A percentile compares a stretch with the other conserved stretches of the same genome.
Conservation (phyloP, 2,113 vertebrate genomes). For the Rhinoptilus africanus region DNA sequence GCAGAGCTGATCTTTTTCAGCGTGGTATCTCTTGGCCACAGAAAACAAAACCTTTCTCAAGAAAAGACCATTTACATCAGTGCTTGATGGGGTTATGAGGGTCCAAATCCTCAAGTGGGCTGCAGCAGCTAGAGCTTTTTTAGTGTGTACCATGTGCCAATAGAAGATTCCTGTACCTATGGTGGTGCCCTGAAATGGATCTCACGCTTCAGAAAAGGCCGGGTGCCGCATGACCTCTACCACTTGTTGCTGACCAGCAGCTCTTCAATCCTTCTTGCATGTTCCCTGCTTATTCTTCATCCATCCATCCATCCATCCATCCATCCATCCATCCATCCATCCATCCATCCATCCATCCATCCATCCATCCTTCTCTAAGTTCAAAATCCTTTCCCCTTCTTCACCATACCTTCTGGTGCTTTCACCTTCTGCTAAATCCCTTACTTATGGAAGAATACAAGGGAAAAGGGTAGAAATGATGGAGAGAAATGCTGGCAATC, state of each 20-base stretch:
- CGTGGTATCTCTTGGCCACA: not conserved
- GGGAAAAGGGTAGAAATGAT: not conserved
- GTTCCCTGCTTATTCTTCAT: not conserved
- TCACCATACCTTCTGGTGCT: not conserved
- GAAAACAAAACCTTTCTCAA: not conserved
- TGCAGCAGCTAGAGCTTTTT: not conserved
- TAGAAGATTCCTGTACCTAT: not conserved
- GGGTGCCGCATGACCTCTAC: not conserved
- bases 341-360: not conserved
- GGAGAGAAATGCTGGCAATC: not conserved
- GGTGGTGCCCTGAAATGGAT: not conserved
- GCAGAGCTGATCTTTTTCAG: not conserved
- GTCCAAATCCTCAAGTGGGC: fast-evolving
- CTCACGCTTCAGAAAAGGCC: not conserved
- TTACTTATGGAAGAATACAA: not conserved
- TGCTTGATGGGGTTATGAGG: not conserved
- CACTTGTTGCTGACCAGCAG: not conserved
- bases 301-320: not conserved
- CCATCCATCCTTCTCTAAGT: too few relatives aligned
- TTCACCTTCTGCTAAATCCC: not conserved
- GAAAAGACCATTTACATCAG: not conserved
- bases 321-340: too few relatives aligned
- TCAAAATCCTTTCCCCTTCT: not conserved
- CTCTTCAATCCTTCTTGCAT: not conserved
- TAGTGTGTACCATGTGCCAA: not conserved